phyloP scores from a whole-genome alignment of 2,888 invertebrate genomes.

The Bellardia bayeri region DNA sequence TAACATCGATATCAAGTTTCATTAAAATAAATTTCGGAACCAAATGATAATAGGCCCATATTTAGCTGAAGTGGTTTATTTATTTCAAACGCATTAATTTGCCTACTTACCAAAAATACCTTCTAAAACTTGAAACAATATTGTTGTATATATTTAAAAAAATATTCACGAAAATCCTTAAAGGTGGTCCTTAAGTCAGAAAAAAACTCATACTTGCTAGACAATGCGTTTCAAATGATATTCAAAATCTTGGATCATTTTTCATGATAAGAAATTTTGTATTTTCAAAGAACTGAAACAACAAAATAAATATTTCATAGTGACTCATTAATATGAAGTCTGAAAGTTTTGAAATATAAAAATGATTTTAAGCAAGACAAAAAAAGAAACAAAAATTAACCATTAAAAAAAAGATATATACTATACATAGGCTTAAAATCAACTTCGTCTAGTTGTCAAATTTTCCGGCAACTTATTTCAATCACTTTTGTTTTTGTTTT shows the following conservation, averaged over 20 bases:
- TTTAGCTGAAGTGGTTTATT: too few relatives aligned
- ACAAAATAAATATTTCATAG: slow-evolving; percentile 21
- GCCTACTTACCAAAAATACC: too few relatives aligned
- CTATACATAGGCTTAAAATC: slow-evolving; percentile 47
- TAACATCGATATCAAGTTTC: too few relatives aligned
- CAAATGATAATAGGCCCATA: too few relatives aligned
- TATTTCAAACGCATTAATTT: too few relatives aligned
- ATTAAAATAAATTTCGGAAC: too few relatives aligned
- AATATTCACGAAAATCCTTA: not conserved
- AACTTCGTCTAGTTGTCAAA: slow-evolving; percentile 74
- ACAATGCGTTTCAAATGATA: not conserved
- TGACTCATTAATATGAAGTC: slow-evolving; percentile 49
- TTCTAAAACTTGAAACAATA: too few relatives aligned
- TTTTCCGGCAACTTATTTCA: slow-evolving; percentile 75
- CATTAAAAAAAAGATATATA: slow-evolving; percentile 11
- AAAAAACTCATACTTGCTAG: not conserved
- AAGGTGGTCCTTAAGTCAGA: slow-evolving; percentile 16
- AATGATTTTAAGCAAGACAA: not conserved
- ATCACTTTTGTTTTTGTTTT: slow-evolving; percentile 65
- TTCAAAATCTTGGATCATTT: not conserved
- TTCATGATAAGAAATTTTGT: slow-evolving; percentile 27
- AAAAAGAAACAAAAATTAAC: not conserved
- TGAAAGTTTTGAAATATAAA: slow-evolving; percentile 29
- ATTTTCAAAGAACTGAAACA: slow-evolving; percentile 13
- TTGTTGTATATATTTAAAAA: too few relatives aligned